Percentiles rank a stretch among this genome's conserved stretches.
phyloP scores from a whole-genome alignment of 2,888 invertebrate species.

The Amiota communis region DNA sequence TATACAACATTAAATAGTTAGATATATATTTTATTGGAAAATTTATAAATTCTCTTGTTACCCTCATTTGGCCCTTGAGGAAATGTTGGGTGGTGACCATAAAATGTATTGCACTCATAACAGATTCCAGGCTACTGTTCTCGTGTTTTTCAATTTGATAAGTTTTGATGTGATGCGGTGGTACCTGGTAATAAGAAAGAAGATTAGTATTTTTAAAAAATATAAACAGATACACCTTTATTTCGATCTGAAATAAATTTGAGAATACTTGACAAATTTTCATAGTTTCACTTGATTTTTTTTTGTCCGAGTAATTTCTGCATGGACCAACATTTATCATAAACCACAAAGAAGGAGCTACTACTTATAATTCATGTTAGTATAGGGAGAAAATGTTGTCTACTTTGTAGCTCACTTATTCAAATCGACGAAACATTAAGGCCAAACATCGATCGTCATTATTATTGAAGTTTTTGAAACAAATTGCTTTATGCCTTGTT shows the following conservation, averaged over 20 bases:
- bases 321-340: no score
- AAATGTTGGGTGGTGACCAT: constrained; percentile 72
- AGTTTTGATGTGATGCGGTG: constrained; percentile 71
- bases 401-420: background rate
- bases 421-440: background rate
- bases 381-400: no score
- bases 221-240: background rate
- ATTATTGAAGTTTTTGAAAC: background rate
- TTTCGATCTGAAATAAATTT: background rate
- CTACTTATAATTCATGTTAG: no score
- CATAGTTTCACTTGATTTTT: no score
- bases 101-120: constrained; percentile 70
- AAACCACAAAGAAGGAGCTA: no score
- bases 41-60: constrained; percentile 46
- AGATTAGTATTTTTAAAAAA: constrained; percentile 30
- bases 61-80: constrained; percentile 70
- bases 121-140: constrained; percentile 70
- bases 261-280: background rate
- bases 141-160: constrained; percentile 70
- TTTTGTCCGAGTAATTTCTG: no score
- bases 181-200: constrained; percentile 57
- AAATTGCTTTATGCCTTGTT: background rate
- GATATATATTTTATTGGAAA: background rate
- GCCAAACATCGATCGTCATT: constrained; percentile 12
- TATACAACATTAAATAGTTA: constrained; percentile 16